A percentile compares a stretch with the other conserved stretches of the same genome.
phyloP scores from a whole-genome alignment of 1,140 invertebrate genomes.

The Drosophila sp. region DNA sequence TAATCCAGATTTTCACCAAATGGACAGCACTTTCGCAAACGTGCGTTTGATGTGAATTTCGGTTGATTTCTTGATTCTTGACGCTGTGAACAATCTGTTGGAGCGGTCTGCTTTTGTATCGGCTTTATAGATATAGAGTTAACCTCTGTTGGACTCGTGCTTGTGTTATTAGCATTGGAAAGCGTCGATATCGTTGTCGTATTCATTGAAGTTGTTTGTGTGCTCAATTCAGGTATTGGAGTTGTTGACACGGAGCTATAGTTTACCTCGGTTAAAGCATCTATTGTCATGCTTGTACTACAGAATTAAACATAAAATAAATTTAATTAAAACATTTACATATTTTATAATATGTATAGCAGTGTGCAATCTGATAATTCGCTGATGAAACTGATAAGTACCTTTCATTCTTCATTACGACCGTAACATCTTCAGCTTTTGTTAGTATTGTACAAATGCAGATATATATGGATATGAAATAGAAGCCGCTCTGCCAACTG shows the following conservation, averaged over 20 bases:
- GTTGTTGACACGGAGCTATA: conserved; percentile 5
- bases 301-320: not conserved
- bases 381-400: not conserved
- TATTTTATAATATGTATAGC: too few species aligned
- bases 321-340: too few species aligned
- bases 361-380: too few species aligned
- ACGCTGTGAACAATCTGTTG: conserved; percentile 74
- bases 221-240: not conserved
- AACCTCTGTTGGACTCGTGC: conserved; percentile 12
- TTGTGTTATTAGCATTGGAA: conserved; percentile 15
- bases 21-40: conserved; percentile 76
- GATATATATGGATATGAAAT: conserved; percentile 19
- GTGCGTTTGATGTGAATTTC: conserved; percentile 37
- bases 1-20: conserved; percentile 74
- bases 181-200: not conserved
- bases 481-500: conserved; percentile 1
- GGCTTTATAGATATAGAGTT: not conserved
- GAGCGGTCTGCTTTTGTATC: conserved; percentile 27
- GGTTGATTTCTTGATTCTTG: conserved; percentile 66
- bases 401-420: conserved; percentile 8
- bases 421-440: conserved; percentile 22
- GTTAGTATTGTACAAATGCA: conserved; percentile 16
- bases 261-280: not conserved
- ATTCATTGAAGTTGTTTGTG: conserved; percentile 9
- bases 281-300: conserved; percentile 8